Base-by-base conservation (phyloP, 53 echinoderm and acorn worm genomes). In the Hippasteria phrygiana region DNA sequence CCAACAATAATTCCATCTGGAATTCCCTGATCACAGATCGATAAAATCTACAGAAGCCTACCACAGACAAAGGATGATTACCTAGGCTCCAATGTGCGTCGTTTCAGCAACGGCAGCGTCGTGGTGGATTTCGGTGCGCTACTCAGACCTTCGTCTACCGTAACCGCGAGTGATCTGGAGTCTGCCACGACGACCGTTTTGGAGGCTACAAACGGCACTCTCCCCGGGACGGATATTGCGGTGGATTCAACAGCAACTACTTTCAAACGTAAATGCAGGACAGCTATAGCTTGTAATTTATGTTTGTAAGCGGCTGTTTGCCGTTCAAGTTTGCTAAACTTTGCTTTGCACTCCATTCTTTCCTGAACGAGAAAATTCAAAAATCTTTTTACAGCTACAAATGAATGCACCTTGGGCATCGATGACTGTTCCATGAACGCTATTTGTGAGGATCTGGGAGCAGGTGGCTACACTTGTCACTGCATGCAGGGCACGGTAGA, bases 21-120 rank as follows among this genome's bases (percentile, higher is more conserved):
- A 34, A 0, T 36, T 51, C 16, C 0, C 50, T 76, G 1, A 26
- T 48, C 18, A 20, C 28, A 81, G 81, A 41, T 81, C 65, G 43
- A 65, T 43, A 18, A 27, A 18, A 1, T 81, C 3, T 81, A 43
- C 14, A 81, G 1, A 14, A 29, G 0, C 41, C 0, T 39, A 0
- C 36, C 39, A 5, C 33, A 28, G 81, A 65, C 81, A 14, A 34
- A 5, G 14, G 9, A 17, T 0, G 63, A 65, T 45, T 81, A 81
- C 34, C 29, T 46, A 16, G 63, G 34, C 45, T 40, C 64, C 38
- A 64, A 16, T 1, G 33, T 81, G 34, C 65, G 81, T 12, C 22
- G 47, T 63, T 81, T 81, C 46, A 63, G 81, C 63, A 81, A 14
- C 81, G 81, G 81, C 1, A 81, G 81, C 65, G 81, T 81, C 63